Conservation (phyloP, 2,888 invertebrate species). For the Synanthedon formicaeformis region DNA sequence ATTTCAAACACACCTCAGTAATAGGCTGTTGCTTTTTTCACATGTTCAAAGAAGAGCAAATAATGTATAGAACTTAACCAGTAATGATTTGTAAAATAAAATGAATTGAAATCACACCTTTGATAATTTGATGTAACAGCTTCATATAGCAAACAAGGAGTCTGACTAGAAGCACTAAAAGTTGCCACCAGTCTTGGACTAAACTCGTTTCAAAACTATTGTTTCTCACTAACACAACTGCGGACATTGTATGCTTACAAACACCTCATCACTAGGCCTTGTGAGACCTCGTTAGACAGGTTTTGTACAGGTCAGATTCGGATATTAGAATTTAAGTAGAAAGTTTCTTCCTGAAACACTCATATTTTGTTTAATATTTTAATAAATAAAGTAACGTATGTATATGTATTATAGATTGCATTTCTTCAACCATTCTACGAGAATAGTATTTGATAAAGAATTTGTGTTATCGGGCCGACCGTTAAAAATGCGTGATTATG, state of each 20-base stretch:
- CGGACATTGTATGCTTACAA: slow-evolving; percentile 22
- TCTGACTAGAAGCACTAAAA: slow-evolving; percentile 56
- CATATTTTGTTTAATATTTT: too few species aligned
- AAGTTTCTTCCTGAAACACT: too few species aligned
- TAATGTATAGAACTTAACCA: too few species aligned
- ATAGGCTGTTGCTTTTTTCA: too few species aligned
- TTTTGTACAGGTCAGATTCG: too few species aligned
- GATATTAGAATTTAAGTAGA: too few species aligned
- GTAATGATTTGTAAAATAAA: neutral
- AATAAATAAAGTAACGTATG: too few species aligned
- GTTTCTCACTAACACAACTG: slow-evolving; percentile 38
- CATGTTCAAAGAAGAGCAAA: too few species aligned
- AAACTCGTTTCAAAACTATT: slow-evolving; percentile 56
- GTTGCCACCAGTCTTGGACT: slow-evolving; percentile 67
- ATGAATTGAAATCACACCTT: slow-evolving; percentile 19
- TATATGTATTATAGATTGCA: too few species aligned
- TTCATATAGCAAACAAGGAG: slow-evolving; percentile 50
- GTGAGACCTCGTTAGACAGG: neutral
- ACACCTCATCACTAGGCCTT: neutral
- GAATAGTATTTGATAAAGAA: slow-evolving; percentile 26
- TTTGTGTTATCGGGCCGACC: slow-evolving; percentile 25
- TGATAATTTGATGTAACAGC: slow-evolving; percentile 36
- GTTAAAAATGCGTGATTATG: slow-evolving; percentile 4
- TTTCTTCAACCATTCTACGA: too few species aligned
- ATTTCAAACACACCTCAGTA: too few species aligned